A percentile compares a stretch with the other conserved stretches of the same genome.
Conservation (phyloP, 1,140 invertebrate genomes). For the Zophobas atratus region DNA sequence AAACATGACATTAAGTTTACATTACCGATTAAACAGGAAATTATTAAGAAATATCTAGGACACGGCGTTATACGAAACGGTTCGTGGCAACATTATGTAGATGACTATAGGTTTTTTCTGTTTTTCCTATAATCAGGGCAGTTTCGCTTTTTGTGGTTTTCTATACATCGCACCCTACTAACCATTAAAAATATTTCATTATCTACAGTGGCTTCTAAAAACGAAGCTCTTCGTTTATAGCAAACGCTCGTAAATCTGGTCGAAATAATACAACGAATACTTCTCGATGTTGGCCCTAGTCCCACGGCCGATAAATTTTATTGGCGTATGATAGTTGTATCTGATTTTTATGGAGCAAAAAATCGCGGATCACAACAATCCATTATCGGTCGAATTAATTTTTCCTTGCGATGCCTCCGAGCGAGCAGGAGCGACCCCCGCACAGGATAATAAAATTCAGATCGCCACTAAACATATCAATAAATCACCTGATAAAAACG, state of each 20-base stretch:
- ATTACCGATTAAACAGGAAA: no score
- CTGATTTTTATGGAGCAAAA: slow-evolving; percentile 28
- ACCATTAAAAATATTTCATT: neutral
- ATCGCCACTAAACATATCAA: slow-evolving; percentile 39
- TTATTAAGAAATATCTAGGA: no score
- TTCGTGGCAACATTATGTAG: no score
- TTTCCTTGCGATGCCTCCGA: slow-evolving; percentile 5
- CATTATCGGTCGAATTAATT: slow-evolving; percentile 37
- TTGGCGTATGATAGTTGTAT: slow-evolving; percentile 21
- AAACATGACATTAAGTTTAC: no score
- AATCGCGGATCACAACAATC: slow-evolving; percentile 7
- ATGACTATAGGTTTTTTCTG: no score
- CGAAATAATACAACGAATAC: neutral
- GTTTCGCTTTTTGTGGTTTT: no score
- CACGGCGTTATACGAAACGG: no score
- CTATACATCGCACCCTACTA: no score
- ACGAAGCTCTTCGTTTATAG: no score
- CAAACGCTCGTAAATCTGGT: neutral
- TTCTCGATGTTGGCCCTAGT: no score
- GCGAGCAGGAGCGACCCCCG: slow-evolving; percentile 17
- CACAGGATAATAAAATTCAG: slow-evolving; percentile 39
- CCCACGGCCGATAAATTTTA: slow-evolving; percentile 16
- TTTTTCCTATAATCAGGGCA: no score
- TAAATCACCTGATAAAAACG: slow-evolving; percentile 42
- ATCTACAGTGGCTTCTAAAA: neutral